Percentiles rank a stretch among this genome's conserved stretches.
Evolutionary conservation across 2,113 vertebrate species (phyloP).

Genomic region (Trochalopteron elliotii): DNA sequence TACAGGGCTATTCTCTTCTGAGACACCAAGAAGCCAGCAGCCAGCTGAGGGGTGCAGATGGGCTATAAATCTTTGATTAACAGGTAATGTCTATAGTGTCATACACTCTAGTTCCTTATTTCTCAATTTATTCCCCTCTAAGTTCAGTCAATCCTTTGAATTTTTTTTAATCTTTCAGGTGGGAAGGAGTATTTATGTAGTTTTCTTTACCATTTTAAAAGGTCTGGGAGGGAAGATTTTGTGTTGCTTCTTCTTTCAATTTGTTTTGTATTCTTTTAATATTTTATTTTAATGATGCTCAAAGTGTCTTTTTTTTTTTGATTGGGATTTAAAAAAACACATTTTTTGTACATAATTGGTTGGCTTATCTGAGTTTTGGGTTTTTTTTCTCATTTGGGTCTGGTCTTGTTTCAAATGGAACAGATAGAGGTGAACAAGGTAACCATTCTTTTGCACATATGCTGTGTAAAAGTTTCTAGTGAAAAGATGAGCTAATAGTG

Average conservation of each 20-base stretch:
- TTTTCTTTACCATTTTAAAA: background rate
- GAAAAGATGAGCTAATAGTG: background rate
- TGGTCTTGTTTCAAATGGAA: background rate
- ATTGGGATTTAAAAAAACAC: fast-evolving
- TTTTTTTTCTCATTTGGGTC: background rate
- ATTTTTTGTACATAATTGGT: background rate
- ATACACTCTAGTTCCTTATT: background rate
- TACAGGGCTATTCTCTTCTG: background rate
- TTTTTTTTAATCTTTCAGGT: background rate
- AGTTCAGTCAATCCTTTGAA: background rate
- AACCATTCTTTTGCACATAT: background rate
- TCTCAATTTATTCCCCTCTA: background rate
- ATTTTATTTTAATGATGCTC: background rate
- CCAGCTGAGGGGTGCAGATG: background rate
- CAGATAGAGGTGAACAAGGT: background rate
- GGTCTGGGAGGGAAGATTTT: background rate
- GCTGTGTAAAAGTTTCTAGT: background rate
- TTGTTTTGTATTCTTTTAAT: background rate
- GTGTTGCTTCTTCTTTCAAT: background rate
- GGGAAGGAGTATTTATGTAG: background rate
- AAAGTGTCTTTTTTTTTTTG: background rate
- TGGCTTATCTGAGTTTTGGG: background rate
- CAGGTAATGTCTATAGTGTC: background rate
- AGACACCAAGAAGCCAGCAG: background rate
- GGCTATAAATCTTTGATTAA: background rate